phyloP scores from a whole-genome alignment of 2,888 invertebrate genomes.

The Corbicula japonica region DNA sequence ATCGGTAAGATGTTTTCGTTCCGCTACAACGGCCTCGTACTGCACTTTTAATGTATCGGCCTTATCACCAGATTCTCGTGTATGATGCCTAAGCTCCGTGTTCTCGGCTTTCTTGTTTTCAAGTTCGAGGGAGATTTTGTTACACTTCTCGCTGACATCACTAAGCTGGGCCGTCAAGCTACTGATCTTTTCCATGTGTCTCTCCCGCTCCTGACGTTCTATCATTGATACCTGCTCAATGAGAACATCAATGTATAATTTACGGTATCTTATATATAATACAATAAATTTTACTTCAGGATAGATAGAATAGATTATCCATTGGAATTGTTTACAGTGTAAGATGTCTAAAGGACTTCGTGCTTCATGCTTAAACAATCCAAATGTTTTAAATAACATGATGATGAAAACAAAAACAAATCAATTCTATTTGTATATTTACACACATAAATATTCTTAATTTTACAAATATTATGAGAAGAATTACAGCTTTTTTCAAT shows the following conservation, averaged over 20 bases:
- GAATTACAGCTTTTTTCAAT: no score
- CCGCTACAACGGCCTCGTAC: slow-evolving; percentile 70
- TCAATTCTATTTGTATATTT: no score
- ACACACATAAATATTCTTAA: no score
- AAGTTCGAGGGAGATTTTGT: slow-evolving; percentile 75
- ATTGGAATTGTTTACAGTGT: no score
- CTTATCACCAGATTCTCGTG: slow-evolving; percentile 72
- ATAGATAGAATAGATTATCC: no score
- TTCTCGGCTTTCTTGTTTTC: slow-evolving; percentile 73
- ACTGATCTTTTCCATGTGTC: slow-evolving; percentile 77
- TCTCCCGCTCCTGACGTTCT: slow-evolving; percentile 80
- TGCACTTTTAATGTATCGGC: slow-evolving; percentile 73
- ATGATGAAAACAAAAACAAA: no score
- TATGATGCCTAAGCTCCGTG: slow-evolving; percentile 71
- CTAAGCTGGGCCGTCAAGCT: slow-evolving; percentile 79
- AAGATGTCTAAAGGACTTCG: no score
- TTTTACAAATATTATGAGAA: no score
- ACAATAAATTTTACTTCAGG: no score
- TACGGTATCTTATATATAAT: no score
- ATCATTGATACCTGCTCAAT: slow-evolving; percentile 73
- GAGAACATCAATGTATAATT: background rate
- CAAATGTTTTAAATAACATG: no score
- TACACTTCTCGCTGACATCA: slow-evolving; percentile 79
- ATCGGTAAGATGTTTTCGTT: slow-evolving; percentile 75
- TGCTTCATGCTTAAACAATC: no score